Percentiles rank a stretch among this genome's conserved stretches.
Evolutionary conservation across 2,113 vertebrate genomes (phyloP).

Genomic region (Drymodes brunneopygia): DNA sequence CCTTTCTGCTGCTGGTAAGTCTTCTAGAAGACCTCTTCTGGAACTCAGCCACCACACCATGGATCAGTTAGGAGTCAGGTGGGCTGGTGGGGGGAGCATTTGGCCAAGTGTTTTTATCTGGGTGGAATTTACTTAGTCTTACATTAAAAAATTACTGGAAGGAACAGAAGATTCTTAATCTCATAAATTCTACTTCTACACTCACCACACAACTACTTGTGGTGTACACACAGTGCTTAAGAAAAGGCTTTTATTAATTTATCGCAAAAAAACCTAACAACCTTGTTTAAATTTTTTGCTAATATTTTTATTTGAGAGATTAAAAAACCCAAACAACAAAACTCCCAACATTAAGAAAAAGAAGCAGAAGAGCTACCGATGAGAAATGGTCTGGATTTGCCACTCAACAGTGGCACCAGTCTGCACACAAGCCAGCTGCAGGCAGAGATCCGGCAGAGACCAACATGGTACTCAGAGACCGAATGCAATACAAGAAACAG

Average conservation of each 20-base stretch:
- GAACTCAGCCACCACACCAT: neutral
- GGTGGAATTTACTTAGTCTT: neutral
- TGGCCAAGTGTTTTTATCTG: neutral
- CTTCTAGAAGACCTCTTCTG: neutral
- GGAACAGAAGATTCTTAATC: neutral
- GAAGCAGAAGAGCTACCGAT: conserved; percentile 41
- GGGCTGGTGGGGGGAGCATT: neutral
- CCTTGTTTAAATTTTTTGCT: conserved; percentile 52
- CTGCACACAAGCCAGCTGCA: conserved; percentile 49
- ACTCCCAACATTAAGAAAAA: conserved; percentile 62
- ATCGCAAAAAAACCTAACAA: conserved; percentile 55
- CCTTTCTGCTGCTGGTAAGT: neutral
- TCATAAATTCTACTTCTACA: neutral
- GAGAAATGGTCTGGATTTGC: conserved; percentile 38
- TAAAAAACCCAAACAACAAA: conserved; percentile 67
- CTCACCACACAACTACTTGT: neutral
- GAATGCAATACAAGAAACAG: conserved; percentile 25
- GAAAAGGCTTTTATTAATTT: neutral
- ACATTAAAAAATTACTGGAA: neutral
- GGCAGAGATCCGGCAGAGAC: conserved; percentile 51
- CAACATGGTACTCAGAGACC: neutral
- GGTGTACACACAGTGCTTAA: neutral
- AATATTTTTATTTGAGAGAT: conserved; percentile 62
- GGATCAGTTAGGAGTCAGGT: neutral
- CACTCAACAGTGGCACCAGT: conserved; percentile 6